Evolutionary conservation across 2,113 vertebrate genomes (phyloP).

Genomic region (Lota lota): DNA sequence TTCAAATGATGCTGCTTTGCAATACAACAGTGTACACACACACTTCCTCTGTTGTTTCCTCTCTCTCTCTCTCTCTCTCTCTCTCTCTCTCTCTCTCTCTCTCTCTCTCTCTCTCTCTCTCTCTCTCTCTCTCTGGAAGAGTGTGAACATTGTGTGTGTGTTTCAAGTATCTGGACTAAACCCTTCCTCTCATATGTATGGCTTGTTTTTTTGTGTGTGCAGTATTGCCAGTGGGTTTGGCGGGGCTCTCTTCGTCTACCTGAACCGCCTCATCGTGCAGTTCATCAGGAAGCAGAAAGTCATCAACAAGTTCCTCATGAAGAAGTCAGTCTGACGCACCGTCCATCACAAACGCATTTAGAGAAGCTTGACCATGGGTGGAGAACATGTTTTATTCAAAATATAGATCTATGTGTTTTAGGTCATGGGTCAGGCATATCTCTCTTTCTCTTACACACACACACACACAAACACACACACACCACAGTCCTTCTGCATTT

Average conservation of each 20-base stretch:
- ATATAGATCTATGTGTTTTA: too few species aligned
- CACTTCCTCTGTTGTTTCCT: not conserved
- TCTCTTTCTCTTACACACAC: too few species aligned
- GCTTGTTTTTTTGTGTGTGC: not conserved
- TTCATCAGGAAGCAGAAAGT: conserved; percentile 96
- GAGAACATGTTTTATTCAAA: too few species aligned
- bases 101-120: not conserved
- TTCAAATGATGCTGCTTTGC: too few species aligned
- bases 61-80: not conserved
- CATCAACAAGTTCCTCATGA: conserved; percentile 99
- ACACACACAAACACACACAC: too few species aligned
- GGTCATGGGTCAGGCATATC: too few species aligned
- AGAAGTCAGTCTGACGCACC: conserved; percentile 81
- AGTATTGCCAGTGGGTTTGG: conserved; percentile 95
- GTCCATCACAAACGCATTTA: too few species aligned
- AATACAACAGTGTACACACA: too few species aligned
- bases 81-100: not conserved
- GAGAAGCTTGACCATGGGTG: too few species aligned
- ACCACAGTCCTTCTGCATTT: not conserved
- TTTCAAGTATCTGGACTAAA: too few species aligned
- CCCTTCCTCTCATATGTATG: conserved; percentile 5
- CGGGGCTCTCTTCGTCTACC: conserved; percentile 91
- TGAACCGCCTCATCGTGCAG: conserved; percentile 95
- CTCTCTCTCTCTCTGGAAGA: too few species aligned
- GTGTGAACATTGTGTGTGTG: too few species aligned